phyloP scores from a whole-genome alignment of 2,113 vertebrate species.

The Nannobrachium achirus region DNA sequence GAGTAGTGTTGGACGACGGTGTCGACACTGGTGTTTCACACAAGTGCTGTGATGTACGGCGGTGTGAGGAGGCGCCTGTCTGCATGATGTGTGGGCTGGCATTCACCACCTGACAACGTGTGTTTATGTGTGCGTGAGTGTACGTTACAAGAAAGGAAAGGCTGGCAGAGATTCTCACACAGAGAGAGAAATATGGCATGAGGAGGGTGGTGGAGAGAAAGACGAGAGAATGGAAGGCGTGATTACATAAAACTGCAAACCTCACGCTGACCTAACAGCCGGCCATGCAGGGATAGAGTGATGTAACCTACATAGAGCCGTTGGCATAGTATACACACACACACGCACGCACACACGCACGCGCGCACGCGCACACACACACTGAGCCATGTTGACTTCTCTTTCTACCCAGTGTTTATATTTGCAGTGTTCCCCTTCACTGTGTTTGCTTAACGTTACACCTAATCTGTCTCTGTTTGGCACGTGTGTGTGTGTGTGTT shows the following conservation, averaged over 20 bases:
- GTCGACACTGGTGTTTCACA: too few species aligned
- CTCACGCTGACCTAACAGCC: constrained; percentile 56
- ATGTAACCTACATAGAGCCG: constrained; percentile 58
- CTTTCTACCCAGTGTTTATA: constrained; percentile 19
- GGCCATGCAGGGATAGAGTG: constrained; percentile 54
- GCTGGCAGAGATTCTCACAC: constrained; percentile 33
- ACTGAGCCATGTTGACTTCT: constrained; percentile 33
- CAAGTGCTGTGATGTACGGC: neutral
- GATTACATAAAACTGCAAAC: constrained; percentile 67
- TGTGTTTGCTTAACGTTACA: constrained; percentile 26
- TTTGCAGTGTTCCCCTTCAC: neutral
- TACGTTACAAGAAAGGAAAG: constrained; percentile 24
- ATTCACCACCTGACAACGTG: constrained; percentile 38
- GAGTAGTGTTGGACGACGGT: constrained; percentile 15
- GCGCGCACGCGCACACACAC: constrained; percentile 4
- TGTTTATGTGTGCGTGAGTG: constrained; percentile 35
- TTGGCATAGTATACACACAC: constrained; percentile 41
- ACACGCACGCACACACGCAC: neutral
- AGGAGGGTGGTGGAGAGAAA: constrained; percentile 15
- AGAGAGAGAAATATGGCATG: constrained; percentile 30
- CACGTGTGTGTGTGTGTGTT: neutral
- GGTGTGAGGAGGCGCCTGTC: constrained; percentile 37
- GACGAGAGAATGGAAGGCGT: constrained; percentile 9
- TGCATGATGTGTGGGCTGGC: constrained; percentile 36
- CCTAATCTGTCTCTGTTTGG: constrained; percentile 8